Evolutionary conservation across 92 coral and sea anemone species (phyloP).

Genomic region (Plumapathes pennacea): DNA sequence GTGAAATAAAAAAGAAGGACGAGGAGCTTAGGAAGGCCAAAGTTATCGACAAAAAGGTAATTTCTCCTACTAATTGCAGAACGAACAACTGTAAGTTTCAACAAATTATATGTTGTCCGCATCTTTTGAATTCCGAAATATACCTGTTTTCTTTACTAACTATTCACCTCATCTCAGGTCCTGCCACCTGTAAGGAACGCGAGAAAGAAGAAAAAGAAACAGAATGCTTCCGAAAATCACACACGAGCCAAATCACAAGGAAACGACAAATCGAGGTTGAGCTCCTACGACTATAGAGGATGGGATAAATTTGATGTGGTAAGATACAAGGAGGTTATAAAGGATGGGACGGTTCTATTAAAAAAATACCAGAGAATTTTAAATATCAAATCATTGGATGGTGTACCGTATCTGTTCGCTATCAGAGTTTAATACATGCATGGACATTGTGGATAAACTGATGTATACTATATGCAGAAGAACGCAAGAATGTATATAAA

Average conservation of each 20-base stretch:
- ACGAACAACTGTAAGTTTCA: too few species aligned
- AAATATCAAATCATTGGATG: too few species aligned
- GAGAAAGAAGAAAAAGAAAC: slow-evolving; percentile 57
- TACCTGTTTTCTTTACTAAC: too few species aligned
- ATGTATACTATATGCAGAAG: background rate
- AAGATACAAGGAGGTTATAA: too few species aligned
- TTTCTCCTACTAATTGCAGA: background rate
- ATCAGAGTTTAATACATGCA: too few species aligned
- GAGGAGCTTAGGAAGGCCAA: slow-evolving; percentile 72
- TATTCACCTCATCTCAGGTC: too few species aligned
- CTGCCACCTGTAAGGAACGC: slow-evolving; percentile 88
- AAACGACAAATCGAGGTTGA: slow-evolving; percentile 29
- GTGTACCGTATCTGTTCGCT: too few species aligned
- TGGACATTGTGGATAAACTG: too few species aligned
- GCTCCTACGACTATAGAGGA: slow-evolving; percentile 79
- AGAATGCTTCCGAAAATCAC: slow-evolving; percentile 35
- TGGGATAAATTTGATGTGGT: slow-evolving; percentile 99
- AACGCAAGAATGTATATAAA: too few species aligned
- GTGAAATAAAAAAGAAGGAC: slow-evolving; percentile 78
- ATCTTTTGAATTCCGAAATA: background rate
- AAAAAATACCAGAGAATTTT: too few species aligned
- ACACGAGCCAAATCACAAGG: background rate
- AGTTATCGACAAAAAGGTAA: slow-evolving; percentile 57
- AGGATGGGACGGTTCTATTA: too few species aligned
- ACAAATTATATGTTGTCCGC: background rate